Evolutionary conservation across 2,113 vertebrate species (phyloP).

Genomic region (Tupaia chinensis): DNA sequence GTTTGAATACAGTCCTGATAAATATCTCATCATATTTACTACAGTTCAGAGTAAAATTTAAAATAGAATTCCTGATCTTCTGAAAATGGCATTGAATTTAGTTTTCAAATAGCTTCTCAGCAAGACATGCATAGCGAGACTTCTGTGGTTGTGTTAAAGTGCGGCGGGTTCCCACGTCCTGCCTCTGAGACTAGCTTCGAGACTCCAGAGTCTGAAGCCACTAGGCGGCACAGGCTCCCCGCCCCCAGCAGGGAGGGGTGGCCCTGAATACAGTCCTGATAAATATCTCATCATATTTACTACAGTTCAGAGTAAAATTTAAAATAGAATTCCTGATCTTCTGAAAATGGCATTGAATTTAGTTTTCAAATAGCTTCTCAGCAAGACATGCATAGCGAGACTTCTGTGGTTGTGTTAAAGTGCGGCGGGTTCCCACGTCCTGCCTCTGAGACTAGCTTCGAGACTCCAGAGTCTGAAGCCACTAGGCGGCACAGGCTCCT

Average conservation of each 20-base stretch:
- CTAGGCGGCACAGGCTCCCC: background rate
- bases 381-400: background rate
- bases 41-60: background rate
- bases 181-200: background rate
- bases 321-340: background rate
- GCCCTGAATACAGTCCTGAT: background rate
- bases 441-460: background rate
- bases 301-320: background rate
- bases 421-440: background rate
- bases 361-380: background rate
- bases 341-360: background rate
- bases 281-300: background rate
- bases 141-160: accelerated
- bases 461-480: too few species aligned
- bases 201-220: too few species aligned
- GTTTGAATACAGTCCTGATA: background rate
- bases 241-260: background rate
- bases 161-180: background rate
- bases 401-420: accelerated
- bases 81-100: background rate
- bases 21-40: background rate
- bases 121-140: background rate
- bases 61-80: background rate
- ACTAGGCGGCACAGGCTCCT: background rate
- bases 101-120: background rate